Base-by-base conservation (phyloP, 1,140 invertebrate genomes). In the Drosophila lini region DNA sequence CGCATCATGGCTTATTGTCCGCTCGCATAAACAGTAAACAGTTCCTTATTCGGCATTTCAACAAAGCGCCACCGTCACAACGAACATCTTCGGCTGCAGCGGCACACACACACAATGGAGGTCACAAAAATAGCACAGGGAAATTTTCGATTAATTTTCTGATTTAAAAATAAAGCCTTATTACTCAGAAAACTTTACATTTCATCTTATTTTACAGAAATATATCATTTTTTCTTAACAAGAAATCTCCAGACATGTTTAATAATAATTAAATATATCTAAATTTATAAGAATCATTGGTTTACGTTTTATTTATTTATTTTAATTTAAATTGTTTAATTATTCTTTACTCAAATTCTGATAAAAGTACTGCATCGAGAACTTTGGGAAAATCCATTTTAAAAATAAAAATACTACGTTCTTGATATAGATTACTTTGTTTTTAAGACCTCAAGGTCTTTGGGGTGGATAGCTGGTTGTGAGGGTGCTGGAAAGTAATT, bases 11-110 rank as follows among this genome's bases (percentile, higher is more conserved):
- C 57, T 67, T 70, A 68, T 73, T 86, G 82, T 69, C 45, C 44
- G 67, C 28, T 62, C 40, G 50, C 58, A 71, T 67, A 77, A 78
- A 79, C 55, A 62, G 65, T 64, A 73, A 78, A 81, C 56, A 59
- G 65, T 58, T 63, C 40, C 47, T 53, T 34, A 34, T 57, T 48
- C 7, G 53, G 34, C 22, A 64, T 44, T 57, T 48, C 38, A 65
- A 81, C 64, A 84, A 84, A 85, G 62, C 69, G 61, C 65, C 74
- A 74, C 52, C 44, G 31, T 25, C 19, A 50, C 59, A 55, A 28
- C 25, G 40, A 40, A 16, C 61, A 45, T 67, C 73, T 58, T 76
- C 32, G 22, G 41, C 58, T 40, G 19, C 58, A 76, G 31, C 47
- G 31, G 25, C 41, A 41, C 22, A 42, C 41, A 36, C 36, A 13